Conservation (phyloP, 2,888 invertebrate species). For the Lycaena phlaeas region DNA sequence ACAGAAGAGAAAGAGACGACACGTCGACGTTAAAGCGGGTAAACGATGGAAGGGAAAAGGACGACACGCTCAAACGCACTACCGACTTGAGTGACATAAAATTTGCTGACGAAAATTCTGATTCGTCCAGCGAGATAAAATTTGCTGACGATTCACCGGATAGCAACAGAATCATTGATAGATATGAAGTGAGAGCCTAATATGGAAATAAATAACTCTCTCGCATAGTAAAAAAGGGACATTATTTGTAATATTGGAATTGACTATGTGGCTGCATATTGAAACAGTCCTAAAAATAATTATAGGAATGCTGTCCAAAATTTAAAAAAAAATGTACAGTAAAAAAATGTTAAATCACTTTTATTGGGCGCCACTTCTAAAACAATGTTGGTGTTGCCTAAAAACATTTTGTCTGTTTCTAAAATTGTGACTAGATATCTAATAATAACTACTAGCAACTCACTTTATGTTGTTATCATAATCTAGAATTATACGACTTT, state of each 20-base stretch:
- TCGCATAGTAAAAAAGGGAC: background rate
- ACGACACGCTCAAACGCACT: slow-evolving; percentile 69
- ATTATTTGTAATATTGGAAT: slow-evolving; percentile 4
- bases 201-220: slow-evolving; percentile 4
- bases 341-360: too few relatives aligned
- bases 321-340: too few relatives aligned
- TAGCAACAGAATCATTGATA: slow-evolving; percentile 54
- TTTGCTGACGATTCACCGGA: slow-evolving; percentile 64
- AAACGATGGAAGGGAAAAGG: slow-evolving; percentile 77
- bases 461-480: too few relatives aligned
- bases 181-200: slow-evolving; percentile 50
- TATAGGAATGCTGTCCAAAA: too few relatives aligned
- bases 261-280: too few relatives aligned
- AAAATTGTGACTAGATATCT: too few relatives aligned
- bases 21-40: slow-evolving; percentile 74
- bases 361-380: too few relatives aligned
- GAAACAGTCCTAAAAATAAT: too few relatives aligned
- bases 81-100: slow-evolving; percentile 77
- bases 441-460: too few relatives aligned
- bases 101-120: slow-evolving; percentile 81
- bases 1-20: slow-evolving; percentile 42
- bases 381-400: too few relatives aligned
- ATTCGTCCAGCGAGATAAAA: slow-evolving; percentile 64
- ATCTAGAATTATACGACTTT: too few relatives aligned
- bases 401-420: too few relatives aligned